These are phyloP conservation scores for Platycheirus rosarum DNA, from an alignment of 2,888 invertebrate species.

Conservation along the genomic window DNA sequence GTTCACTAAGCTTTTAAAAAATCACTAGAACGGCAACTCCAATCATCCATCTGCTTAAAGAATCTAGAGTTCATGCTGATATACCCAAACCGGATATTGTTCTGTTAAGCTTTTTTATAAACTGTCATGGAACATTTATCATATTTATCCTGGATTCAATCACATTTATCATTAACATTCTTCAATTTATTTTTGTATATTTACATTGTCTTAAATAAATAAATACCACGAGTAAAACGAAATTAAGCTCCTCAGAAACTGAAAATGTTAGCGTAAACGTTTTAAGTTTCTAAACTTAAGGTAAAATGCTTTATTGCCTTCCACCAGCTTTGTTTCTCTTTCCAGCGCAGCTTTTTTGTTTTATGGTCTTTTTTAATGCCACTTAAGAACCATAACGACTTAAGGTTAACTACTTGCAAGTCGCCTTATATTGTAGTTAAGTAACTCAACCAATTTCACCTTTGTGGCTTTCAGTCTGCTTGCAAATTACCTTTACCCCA, in stretches of 20 bases:
- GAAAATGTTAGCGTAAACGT: slow-evolving; percentile 31
- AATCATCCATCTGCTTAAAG: too few relatives aligned
- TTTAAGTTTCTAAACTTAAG: slow-evolving; percentile 29
- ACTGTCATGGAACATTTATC: too few relatives aligned
- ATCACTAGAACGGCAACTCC: too few relatives aligned
- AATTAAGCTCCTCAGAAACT: slow-evolving; percentile 16
- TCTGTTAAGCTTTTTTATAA: too few relatives aligned
- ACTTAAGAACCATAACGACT: slow-evolving; percentile 26
- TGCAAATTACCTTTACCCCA: slow-evolving; percentile 51
- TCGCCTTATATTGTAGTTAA: slow-evolving; percentile 23
- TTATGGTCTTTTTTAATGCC: slow-evolving; percentile 18
- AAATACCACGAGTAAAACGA: slow-evolving; percentile 1
- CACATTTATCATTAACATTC: too few relatives aligned
- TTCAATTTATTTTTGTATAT: not conserved
- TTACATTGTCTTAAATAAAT: too few relatives aligned
- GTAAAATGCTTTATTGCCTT: slow-evolving; percentile 45
- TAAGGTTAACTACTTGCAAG: slow-evolving; percentile 33
- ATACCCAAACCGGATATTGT: too few relatives aligned
- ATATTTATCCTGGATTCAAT: too few relatives aligned
- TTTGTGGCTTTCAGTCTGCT: slow-evolving; percentile 51
- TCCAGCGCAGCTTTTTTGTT: slow-evolving; percentile 17
- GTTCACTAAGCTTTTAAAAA: too few relatives aligned
- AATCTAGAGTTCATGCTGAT: too few relatives aligned
- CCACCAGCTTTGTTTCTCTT: not conserved
- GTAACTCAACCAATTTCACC: slow-evolving; percentile 50